Base-by-base conservation (phyloP, 2,888 invertebrate species). In the Mesoligia furuncula region DNA sequence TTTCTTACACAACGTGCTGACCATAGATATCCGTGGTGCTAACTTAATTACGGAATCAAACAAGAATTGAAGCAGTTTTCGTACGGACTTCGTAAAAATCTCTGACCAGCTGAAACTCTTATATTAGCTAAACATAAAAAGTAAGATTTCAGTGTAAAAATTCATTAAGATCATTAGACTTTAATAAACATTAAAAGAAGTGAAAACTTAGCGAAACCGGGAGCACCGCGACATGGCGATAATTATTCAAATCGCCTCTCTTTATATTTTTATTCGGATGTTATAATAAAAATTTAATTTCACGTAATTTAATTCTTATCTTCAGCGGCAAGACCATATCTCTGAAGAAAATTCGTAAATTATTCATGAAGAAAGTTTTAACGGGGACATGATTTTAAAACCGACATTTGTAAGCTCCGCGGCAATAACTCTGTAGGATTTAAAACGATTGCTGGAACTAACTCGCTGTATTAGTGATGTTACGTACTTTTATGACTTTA, bases 331-430 rank as follows among this genome's bases (percentile, higher is more conserved):
- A 94, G 94, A 95, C 93, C 95, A 95, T 95, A 96, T 96, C 96
- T 95, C 92, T 91, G 95, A 94, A 95, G 94, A 95, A 95, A 94
- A 95, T 96, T 95, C 90, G 95, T 96, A 96, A 96, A 96, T 96
- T 96, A 96, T 96, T 96, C 96, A 96, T 96, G 95, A 95, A 94
- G 92, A 95, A 96, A 96, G 95, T 96, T 96, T 95, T 95, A 95
- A 95, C 94, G 92, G 95, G 93, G 94, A 95, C 96, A 95, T 95
- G 95, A 95, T 96, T 96, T 95, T 96, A 94, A 95, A 96, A 94
- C 94, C 95, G 93, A 95, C 95, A 95, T 95, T 96, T 95, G 95
- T 96, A 95, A 95, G 95, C 94, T 92, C 90, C 87, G 91, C 89
- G 91, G 93, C 92, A 91, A 92, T 94, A 91, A 93, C 91, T 94